Evolutionary conservation across 2,113 vertebrate species (phyloP).

Genomic region (Melospiza melodia): DNA sequence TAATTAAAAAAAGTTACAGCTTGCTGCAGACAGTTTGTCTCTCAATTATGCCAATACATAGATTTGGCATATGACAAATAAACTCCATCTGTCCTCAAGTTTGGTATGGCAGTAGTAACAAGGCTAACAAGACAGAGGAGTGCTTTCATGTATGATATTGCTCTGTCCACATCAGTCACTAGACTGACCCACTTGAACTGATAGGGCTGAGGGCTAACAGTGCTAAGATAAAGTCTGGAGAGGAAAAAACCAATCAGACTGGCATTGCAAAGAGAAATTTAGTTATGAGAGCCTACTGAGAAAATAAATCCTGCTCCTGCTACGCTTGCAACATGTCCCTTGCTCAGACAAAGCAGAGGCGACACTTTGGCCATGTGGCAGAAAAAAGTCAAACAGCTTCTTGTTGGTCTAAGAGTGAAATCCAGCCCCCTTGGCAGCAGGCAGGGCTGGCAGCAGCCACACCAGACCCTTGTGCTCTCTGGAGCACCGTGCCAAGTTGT

Average conservation of each 20-base stretch:
- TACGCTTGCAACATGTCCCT: fast-evolving
- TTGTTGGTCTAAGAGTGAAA: constrained; percentile 28
- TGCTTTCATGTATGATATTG: neutral
- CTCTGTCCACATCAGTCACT: neutral
- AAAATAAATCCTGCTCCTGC: neutral
- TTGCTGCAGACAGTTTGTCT: constrained; percentile 28
- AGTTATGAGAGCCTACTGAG: neutral
- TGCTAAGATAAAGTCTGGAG: neutral
- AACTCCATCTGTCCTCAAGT: constrained; percentile 8
- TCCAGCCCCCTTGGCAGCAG: constrained; percentile 28
- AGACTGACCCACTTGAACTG: neutral
- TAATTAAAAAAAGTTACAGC: constrained; percentile 21
- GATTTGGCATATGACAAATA: neutral
- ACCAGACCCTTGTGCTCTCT: neutral
- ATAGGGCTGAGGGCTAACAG: neutral
- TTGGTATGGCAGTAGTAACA: neutral
- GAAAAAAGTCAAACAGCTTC: neutral
- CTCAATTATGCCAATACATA: neutral
- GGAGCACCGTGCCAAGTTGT: neutral
- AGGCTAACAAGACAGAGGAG: neutral
- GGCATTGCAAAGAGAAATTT: neutral
- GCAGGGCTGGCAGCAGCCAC: neutral
- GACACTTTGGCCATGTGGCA: neutral
- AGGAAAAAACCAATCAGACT: neutral
- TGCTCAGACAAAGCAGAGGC: neutral